A percentile compares a stretch with the other conserved stretches of the same genome.
phyloP scores from a whole-genome alignment of 2,888 invertebrate species.

The Agriopis aurantiaria region DNA sequence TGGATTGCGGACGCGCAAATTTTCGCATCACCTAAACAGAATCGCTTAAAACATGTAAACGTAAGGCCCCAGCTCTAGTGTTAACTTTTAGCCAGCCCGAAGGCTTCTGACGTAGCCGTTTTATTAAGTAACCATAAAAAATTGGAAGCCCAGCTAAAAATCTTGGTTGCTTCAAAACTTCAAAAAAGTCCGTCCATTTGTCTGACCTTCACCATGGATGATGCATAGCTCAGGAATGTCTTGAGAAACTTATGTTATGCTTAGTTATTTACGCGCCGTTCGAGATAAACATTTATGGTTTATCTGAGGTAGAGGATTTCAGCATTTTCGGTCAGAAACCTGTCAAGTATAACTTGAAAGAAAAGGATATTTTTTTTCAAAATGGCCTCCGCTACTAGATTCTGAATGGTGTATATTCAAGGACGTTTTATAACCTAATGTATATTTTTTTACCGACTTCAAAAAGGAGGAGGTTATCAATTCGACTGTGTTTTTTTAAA shows the following conservation, averaged over 20 bases:
- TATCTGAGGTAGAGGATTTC: not conserved
- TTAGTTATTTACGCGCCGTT: slow-evolving; percentile 7
- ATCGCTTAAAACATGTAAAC: no score
- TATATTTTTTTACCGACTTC: no score
- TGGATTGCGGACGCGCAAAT: no score
- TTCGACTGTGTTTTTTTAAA: no score
- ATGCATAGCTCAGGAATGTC: slow-evolving; percentile 28
- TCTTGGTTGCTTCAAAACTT: slow-evolving; percentile 14
- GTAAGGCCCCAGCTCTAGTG: no score
- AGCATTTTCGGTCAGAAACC: not conserved
- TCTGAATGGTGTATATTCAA: no score
- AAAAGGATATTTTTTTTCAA: not conserved
- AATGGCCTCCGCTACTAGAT: no score
- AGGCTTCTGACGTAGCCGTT: not conserved
- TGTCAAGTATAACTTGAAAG: not conserved
- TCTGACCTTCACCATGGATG: slow-evolving; percentile 30
- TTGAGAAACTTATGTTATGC: slow-evolving; percentile 15
- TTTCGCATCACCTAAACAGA: no score
- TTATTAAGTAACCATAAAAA: not conserved
- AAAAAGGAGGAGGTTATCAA: no score
- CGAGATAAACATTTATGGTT: not conserved
- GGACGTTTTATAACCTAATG: no score
- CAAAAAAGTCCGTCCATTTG: slow-evolving; percentile 29
- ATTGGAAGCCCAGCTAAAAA: slow-evolving; percentile 9
- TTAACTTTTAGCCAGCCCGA: not conserved